phyloP scores from a whole-genome alignment of 1,140 invertebrate species.

The Drosophila tristis region DNA sequence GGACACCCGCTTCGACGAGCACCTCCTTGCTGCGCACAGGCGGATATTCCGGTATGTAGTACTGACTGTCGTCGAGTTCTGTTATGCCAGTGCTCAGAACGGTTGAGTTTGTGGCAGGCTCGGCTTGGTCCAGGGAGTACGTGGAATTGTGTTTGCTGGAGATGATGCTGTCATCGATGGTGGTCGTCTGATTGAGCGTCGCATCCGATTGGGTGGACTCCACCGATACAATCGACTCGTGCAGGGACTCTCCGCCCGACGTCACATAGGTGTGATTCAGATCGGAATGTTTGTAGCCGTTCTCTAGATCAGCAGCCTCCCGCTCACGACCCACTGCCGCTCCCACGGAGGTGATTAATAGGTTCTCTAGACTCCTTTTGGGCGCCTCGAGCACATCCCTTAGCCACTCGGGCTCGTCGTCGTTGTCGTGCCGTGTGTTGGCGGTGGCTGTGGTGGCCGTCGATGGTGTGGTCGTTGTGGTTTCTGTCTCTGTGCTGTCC shows the following conservation, averaged over 20 bases:
- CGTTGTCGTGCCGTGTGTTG: slow-evolving; percentile 69
- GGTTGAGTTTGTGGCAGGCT: slow-evolving; percentile 65
- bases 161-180: slow-evolving; percentile 83
- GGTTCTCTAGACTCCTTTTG: slow-evolving; percentile 83
- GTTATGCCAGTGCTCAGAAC: slow-evolving; percentile 58
- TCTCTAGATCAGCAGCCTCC: slow-evolving; percentile 47
- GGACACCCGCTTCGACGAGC: slow-evolving; percentile 89
- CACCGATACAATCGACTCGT: slow-evolving; percentile 82
- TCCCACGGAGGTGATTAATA: slow-evolving; percentile 61
- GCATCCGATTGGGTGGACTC: slow-evolving; percentile 82
- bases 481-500: slow-evolving; percentile 70
- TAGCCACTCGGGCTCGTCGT: slow-evolving; percentile 86
- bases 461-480: slow-evolving; percentile 66
- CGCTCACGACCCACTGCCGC: slow-evolving; percentile 24
- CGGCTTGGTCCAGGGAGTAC: slow-evolving; percentile 73
- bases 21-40: slow-evolving; percentile 83
- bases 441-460: slow-evolving; percentile 73
- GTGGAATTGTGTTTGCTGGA: slow-evolving; percentile 83
- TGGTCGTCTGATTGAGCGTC: slow-evolving; percentile 78
- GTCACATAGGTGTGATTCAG: slow-evolving; percentile 69
- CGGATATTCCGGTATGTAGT: slow-evolving; percentile 83
- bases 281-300: slow-evolving; percentile 69
- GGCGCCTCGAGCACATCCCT: slow-evolving; percentile 86
- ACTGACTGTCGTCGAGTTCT: slow-evolving; percentile 80
- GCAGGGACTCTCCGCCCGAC: slow-evolving; percentile 65